Evolutionary conservation across 2,113 vertebrate genomes (phyloP).

Genomic region (Brachypteracias leptosomus): DNA sequence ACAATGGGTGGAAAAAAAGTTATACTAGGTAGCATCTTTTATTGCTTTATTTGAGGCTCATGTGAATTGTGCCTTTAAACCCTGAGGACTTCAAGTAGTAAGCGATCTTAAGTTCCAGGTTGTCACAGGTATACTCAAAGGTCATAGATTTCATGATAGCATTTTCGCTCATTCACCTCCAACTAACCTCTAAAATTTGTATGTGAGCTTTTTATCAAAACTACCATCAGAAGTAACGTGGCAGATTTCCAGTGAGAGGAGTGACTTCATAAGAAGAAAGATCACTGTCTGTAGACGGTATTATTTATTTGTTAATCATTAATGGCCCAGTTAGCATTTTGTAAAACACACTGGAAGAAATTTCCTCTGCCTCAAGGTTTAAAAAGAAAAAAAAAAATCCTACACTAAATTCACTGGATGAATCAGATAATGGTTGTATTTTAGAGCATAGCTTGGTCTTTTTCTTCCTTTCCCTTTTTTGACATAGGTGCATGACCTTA

Average conservation of each 20-base stretch:
- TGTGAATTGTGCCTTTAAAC: slow-evolving; percentile 40
- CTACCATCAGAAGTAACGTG: background rate
- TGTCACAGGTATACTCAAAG: background rate
- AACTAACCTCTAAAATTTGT: background rate
- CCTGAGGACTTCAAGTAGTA: background rate
- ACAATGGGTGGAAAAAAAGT: slow-evolving; percentile 6
- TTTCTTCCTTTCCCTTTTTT: background rate
- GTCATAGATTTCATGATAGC: background rate
- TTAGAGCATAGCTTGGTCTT: background rate
- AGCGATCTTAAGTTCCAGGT: background rate
- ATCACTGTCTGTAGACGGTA: background rate
- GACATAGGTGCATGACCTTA: background rate
- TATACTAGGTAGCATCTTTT: background rate
- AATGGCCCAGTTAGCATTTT: background rate
- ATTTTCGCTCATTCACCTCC: background rate
- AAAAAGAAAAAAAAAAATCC: background rate
- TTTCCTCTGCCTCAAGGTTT: background rate
- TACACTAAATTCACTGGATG: background rate
- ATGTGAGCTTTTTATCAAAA: background rate
- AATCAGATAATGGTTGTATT: background rate
- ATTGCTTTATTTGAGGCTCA: slow-evolving; percentile 25
- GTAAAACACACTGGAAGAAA: background rate
- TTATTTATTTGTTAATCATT: slow-evolving; percentile 41
- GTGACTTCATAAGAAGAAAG: background rate
- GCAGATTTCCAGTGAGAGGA: background rate